phyloP scores from a whole-genome alignment of 2,888 invertebrate genomes.

The Macaria liturata region DNA sequence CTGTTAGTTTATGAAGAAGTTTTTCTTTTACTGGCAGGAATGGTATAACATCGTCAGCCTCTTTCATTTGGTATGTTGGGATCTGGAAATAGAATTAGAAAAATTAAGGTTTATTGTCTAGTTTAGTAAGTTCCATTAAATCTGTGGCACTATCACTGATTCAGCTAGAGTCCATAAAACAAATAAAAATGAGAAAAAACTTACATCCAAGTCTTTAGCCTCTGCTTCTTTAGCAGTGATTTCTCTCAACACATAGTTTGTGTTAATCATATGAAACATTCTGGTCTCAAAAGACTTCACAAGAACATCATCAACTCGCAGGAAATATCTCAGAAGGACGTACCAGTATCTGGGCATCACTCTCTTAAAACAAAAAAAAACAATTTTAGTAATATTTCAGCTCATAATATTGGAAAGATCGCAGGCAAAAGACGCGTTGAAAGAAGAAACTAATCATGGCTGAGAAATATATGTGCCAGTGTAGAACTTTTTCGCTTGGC shows the following conservation, averaged over 20 bases:
- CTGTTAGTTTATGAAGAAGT: conserved; percentile 63
- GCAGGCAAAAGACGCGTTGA: no score
- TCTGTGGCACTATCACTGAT: no score
- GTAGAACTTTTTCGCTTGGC: no score
- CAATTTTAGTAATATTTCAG: not conserved
- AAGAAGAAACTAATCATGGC: no score
- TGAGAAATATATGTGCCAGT: no score
- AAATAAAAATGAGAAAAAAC: conserved; percentile 30
- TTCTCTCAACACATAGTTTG: conserved; percentile 92
- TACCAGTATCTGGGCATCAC: conserved; percentile 98
- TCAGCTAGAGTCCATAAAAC: no score
- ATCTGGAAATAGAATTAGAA: conserved; percentile 50
- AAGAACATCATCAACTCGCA: conserved; percentile 97
- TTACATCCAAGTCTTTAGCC: conserved; percentile 86
- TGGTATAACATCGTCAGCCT: conserved; percentile 74
- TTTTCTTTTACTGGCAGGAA: conserved; percentile 63
- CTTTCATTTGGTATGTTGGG: conserved; percentile 72
- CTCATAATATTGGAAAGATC: no score
- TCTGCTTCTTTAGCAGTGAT: conserved; percentile 91
- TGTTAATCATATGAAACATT: conserved; percentile 90
- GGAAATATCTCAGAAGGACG: conserved; percentile 93
- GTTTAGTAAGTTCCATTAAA: no score
- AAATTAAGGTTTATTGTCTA: no score
- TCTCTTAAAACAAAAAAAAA: conserved; percentile 83
- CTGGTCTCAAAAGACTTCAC: conserved; percentile 94